These are phyloP conservation scores for Lordiphosa clarofinis DNA, from an alignment of 1,140 invertebrate genomes.

Conservation along the genomic window DNA sequence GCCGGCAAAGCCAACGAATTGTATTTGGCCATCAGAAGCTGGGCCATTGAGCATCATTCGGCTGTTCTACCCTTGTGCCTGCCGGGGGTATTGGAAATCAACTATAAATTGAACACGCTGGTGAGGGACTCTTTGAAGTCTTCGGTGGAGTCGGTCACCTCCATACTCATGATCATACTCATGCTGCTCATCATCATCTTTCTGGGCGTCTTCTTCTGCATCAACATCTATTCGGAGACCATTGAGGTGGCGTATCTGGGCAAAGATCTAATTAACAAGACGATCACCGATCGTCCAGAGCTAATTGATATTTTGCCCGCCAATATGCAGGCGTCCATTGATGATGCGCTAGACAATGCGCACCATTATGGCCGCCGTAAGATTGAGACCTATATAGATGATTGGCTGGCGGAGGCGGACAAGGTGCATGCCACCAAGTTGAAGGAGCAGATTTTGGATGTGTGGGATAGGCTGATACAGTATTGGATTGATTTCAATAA, in stretches of 20 bases:
- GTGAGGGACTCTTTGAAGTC: conserved; percentile 80
- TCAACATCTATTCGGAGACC: conserved; percentile 95
- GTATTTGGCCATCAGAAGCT: conserved; percentile 55
- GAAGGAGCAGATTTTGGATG: conserved; percentile 94
- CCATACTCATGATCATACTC: conserved; percentile 84
- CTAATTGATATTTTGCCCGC: conserved; percentile 87
- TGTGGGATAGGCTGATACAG: conserved; percentile 96
- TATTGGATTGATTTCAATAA: conserved; percentile 89
- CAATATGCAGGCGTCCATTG: conserved; percentile 86
- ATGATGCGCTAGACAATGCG: conserved; percentile 94
- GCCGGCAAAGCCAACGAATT: conserved; percentile 45
- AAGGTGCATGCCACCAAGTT: conserved; percentile 90
- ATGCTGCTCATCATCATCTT: conserved; percentile 83
- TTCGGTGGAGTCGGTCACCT: conserved; percentile 83
- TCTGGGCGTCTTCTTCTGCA: conserved; percentile 77
- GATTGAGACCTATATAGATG: conserved; percentile 77
- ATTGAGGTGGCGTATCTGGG: conserved; percentile 94
- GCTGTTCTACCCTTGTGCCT: conserved; percentile 83
- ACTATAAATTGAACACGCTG: conserved; percentile 81
- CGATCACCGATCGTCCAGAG: conserved; percentile 93
- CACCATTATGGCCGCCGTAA: conserved; percentile 89
- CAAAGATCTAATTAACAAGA: conserved; percentile 93
- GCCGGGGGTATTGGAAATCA: conserved; percentile 82
- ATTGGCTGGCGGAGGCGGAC: conserved; percentile 90
- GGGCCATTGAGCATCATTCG: conserved; percentile 80